Evolutionary conservation across 1,140 invertebrate genomes (phyloP).

Genomic region (Littorina saxatilis): DNA sequence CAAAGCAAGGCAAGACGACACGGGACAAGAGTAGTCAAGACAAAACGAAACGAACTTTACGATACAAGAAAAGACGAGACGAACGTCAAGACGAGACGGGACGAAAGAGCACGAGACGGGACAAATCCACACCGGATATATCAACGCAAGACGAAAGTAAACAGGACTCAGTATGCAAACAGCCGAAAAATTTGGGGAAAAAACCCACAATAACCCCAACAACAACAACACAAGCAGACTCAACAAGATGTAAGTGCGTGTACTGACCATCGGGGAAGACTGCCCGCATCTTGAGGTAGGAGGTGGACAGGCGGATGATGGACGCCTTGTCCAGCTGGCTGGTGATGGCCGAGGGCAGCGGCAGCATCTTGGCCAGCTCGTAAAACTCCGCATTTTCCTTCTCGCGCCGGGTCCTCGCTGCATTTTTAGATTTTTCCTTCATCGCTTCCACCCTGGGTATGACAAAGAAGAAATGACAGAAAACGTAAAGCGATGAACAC

Average conservation of each 20-base stretch:
- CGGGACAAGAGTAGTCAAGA: background rate
- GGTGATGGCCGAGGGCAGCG: slow-evolving; percentile 96
- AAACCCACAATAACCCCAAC: background rate
- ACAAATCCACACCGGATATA: background rate
- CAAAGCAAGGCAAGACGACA: background rate
- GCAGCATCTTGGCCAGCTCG: slow-evolving; percentile 98
- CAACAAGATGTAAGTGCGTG: background rate
- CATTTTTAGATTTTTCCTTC: slow-evolving; percentile 98
- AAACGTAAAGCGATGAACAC: too few species aligned
- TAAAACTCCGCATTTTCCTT: slow-evolving; percentile 99
- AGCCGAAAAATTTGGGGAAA: background rate
- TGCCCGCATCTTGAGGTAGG: slow-evolving; percentile 89
- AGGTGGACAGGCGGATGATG: slow-evolving; percentile 98
- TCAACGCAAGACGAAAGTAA: background rate
- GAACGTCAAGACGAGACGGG: background rate
- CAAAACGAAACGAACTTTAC: too few species aligned
- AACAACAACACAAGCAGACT: background rate
- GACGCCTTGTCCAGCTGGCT: slow-evolving; percentile 99
- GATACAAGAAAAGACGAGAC: too few species aligned
- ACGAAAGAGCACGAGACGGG: background rate
- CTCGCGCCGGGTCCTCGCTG: slow-evolving; percentile 91
- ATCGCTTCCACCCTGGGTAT: slow-evolving; percentile 62
- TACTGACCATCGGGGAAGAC: slow-evolving; percentile 74
- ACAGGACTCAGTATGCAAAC: background rate
- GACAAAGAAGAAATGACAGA: background rate